Evolutionary conservation across 2,888 invertebrate genomes (phyloP).

Genomic region (Camponotus fellah): DNA sequence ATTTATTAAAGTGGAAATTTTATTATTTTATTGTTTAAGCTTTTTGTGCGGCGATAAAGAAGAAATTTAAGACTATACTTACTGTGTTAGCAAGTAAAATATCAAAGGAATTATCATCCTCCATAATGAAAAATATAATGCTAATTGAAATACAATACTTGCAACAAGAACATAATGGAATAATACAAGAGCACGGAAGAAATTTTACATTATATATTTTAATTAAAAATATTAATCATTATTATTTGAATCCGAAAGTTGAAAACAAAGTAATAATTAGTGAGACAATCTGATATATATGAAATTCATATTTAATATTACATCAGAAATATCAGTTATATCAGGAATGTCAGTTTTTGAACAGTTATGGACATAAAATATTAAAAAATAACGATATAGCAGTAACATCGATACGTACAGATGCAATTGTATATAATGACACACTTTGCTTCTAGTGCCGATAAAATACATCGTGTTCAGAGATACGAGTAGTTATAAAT

Average conservation of each 20-base stretch:
- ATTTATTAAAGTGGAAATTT: slow-evolving; percentile 1
- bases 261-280: slow-evolving; percentile 20
- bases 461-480: slow-evolving; percentile 31
- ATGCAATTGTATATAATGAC: slow-evolving; percentile 31
- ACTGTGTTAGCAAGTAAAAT: neutral
- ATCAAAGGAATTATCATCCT: neutral
- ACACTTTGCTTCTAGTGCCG: slow-evolving; percentile 26
- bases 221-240: slow-evolving; percentile 8
- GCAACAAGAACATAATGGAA: neutral
- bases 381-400: slow-evolving; percentile 22
- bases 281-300: neutral
- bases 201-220: neutral
- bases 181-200: neutral
- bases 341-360: neutral
- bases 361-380: neutral
- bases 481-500: neutral
- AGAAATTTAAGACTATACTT: neutral
- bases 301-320: neutral
- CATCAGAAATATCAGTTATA: neutral
- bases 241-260: neutral
- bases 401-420: slow-evolving; percentile 23
- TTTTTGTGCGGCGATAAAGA: neutral
- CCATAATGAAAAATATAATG: slow-evolving; percentile 2
- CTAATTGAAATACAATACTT: slow-evolving; percentile 13
- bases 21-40: neutral